Base-by-base conservation (phyloP, 1,140 invertebrate genomes). In the Telenomus remus region DNA sequence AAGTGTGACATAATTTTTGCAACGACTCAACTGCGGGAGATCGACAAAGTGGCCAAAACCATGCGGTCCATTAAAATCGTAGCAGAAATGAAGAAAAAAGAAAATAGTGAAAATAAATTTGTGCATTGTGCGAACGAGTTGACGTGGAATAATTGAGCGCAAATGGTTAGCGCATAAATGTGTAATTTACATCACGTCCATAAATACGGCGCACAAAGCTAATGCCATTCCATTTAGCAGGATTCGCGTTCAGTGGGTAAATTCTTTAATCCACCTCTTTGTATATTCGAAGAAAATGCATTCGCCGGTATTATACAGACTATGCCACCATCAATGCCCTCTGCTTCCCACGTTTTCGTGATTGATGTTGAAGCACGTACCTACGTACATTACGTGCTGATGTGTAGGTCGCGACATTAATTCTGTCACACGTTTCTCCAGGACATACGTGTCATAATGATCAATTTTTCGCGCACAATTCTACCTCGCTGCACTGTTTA, bases 201-300 rank as follows among this genome's bases (percentile, higher is more conserved):
- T 77, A 77, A 72, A 77, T 69, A 72, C 69, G 59, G 53, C 46
- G 64, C 44, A 63, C 61, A 60, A 63, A 64, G 56, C 66, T 68
- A 71, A 63, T 68, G 68, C 74, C 59, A 35, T 77, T 77, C 74
- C 74, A 77, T 77, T 71, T 77, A 72, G 68, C 63, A 56, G 55
- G 59, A 69, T 66, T 66, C 69, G 64, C 48, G 69, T 68, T 71
- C 50, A 48, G 47, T 53, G 50, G 53, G 61, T 71, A 77, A 77
- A 71, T 77, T 77, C 68, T 77, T 77, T 77, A 77, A 77, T 72
- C 74, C 75, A 54, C 35, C 75, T 72, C 68, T 77, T 72, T 72
- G 68, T 77, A 77, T 47, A 77, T 71, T 61, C 68, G 72, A 69
- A 69, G 56, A 72, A 77, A 72, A 71, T 77, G 57, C 57, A 69